Percentiles rank a stretch among this genome's conserved stretches.
phyloP scores from a whole-genome alignment of 2,113 vertebrate genomes.

The Erinaceus europaeus region DNA sequence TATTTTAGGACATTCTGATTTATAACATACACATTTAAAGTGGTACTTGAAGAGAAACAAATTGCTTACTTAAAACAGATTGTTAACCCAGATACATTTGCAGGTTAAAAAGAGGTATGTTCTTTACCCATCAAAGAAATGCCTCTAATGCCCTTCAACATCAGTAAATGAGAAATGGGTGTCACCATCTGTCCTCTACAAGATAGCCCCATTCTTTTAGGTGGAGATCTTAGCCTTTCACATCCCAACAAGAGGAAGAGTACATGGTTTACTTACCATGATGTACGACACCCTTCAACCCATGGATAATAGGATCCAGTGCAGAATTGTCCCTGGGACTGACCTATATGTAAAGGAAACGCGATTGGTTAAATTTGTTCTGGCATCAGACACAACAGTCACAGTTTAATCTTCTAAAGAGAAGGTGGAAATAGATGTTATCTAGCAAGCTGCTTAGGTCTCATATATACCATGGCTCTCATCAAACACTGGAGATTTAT shows the following conservation, averaged over 20 bases:
- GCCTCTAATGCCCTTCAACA: slow-evolving; percentile 72
- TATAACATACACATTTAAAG: slow-evolving; percentile 72
- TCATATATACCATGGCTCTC: slow-evolving; percentile 63
- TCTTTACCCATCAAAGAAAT: slow-evolving; percentile 81
- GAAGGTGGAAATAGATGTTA: slow-evolving; percentile 51
- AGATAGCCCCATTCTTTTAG: slow-evolving; percentile 71
- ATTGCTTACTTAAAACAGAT: too few relatives aligned
- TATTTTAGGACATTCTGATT: slow-evolving; percentile 73
- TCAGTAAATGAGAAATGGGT: slow-evolving; percentile 68
- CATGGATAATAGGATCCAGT: slow-evolving; percentile 95
- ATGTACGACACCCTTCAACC: slow-evolving; percentile 96
- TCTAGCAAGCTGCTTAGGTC: slow-evolving; percentile 69
- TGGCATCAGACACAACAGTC: slow-evolving; percentile 77
- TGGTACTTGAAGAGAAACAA: slow-evolving; percentile 80
- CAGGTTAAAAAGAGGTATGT: slow-evolving; percentile 75
- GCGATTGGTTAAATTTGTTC: slow-evolving; percentile 83
- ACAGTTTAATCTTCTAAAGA: slow-evolving; percentile 78
- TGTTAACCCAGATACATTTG: slow-evolving; percentile 77
- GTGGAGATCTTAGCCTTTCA: slow-evolving; percentile 62
- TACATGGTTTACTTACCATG: slow-evolving; percentile 89
- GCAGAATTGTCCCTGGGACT: slow-evolving; percentile 94
- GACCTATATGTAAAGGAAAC: slow-evolving; percentile 88
- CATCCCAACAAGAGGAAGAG: slow-evolving; percentile 56
- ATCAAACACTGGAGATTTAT: slow-evolving; percentile 64
- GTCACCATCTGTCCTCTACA: slow-evolving; percentile 44